Percentiles rank a stretch among this genome's conserved stretches.
phyloP scores from a whole-genome alignment of 2,113 vertebrate genomes.

The Dasypus novemcinctus region DNA sequence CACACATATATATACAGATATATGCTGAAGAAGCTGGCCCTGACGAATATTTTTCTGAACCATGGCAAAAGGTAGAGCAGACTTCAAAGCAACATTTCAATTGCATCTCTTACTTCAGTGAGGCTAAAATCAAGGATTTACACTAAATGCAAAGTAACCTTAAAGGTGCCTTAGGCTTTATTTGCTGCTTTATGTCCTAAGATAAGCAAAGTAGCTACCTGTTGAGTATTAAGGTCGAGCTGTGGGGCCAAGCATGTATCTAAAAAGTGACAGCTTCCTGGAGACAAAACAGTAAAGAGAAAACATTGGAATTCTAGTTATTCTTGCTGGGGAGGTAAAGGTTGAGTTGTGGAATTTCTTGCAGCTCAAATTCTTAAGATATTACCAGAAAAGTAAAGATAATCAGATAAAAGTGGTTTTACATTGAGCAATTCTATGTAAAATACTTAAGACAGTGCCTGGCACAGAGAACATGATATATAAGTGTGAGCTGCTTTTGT shows the following conservation, averaged over 20 bases:
- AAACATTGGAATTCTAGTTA: conserved; percentile 46
- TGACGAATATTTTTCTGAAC: conserved; percentile 24
- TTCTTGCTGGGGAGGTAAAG: conserved; percentile 39
- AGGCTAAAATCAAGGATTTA: conserved; percentile 37
- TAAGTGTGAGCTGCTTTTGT: neutral
- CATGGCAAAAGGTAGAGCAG: neutral
- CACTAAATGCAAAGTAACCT: neutral
- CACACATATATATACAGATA: neutral
- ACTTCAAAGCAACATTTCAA: neutral
- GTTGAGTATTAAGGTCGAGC: neutral
- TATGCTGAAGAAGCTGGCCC: neutral
- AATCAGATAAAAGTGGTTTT: conserved; percentile 39
- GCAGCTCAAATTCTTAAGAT: conserved; percentile 32
- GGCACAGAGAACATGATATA: neutral
- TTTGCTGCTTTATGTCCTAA: neutral
- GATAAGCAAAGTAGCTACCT: neutral
- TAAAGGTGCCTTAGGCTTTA: conserved; percentile 5
- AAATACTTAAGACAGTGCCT: conserved; percentile 12
- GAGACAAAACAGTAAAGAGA: conserved; percentile 47
- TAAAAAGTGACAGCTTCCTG: conserved; percentile 17
- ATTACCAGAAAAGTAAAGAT: conserved; percentile 41
- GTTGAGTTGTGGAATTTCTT: conserved; percentile 40
- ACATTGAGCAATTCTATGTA: conserved; percentile 29
- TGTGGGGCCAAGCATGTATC: neutral
- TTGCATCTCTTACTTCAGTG: neutral